Evolutionary conservation across 2,888 invertebrate species (phyloP), one percentile per base, ranked within the genome.

Genomic region (Harpalus rufipes): DNA sequence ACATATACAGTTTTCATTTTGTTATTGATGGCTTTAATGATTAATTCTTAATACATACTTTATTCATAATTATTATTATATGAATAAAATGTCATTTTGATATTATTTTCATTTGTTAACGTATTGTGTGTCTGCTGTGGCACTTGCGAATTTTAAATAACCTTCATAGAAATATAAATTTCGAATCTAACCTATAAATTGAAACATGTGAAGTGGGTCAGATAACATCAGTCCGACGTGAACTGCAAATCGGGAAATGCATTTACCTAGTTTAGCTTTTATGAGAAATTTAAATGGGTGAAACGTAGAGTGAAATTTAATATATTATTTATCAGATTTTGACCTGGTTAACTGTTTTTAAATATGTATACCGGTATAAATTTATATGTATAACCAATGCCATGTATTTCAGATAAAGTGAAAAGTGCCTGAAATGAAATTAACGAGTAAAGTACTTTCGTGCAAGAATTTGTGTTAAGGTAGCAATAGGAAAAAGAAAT

Each of bases 311-410:
- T 2, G 44, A 51, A 8, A 51, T 51, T 51, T 51, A 51, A 51
- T 51, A 51, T 51, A 51, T 51, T 51, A 51, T 51, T 51, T 51
- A 51, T 51, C 44, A 51, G 44, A 51, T 51, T 51, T 51, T 51
- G 44, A 51, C 6, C 44, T 51, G 44, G 44, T 51, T 51, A 51
- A 51, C 6, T 10, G 44, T 51, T 51, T 51, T 51, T 51, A 51
- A 51, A 51, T 51, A 51, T 51, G 44, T 51, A 10, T 51, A 51
- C 44, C 4, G 44, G 10, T 51, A 10, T 12, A 51, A 51, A 12
- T 51, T 32, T 32, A 32, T 10, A 51, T 4, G 12, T 51, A 7
- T 51, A 12, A 51, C 44, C 44, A 51, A 6, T 10, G 12, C 12
- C 44, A 12, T 51, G 44, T 12, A 51, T 12, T 51, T 51, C 12